Evolutionary conservation across 2,113 vertebrate genomes (phyloP), one percentile per base, ranked within the genome.

Genomic region (Myrmecophaga tridactyla): DNA sequence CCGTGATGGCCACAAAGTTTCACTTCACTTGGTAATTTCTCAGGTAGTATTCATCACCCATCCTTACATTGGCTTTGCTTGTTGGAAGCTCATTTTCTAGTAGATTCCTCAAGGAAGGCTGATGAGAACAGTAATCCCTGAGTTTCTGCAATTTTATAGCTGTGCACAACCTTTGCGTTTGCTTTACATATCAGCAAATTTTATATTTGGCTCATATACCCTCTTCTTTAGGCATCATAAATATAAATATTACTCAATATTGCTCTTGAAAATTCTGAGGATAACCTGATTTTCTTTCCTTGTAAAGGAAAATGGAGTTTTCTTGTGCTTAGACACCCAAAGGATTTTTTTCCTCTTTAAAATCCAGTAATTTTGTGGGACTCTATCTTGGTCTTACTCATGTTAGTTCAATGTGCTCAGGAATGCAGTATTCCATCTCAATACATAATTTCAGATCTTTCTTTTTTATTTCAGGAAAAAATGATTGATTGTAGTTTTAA

Each of bases 351-450:
- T 18, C 43, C 36, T n/a, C 39, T 53, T 56, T n/a, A 3, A 43
- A 51, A 20, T 23, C 4, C 25, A 48, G 3, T n/a, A 29, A n/a
- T 23, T 12, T n/a, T 27, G 7, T 27, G 29, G 46, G 21, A 17
- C 46, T n/a, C 2, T 3, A 31, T 4, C 46, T 77, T 65, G 25
- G 23, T 4, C 18, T 63, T 73, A 27, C 39, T 12, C 48, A 7
- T 25, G 11, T 2, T 3, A 51, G 17, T 15, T 9, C 53, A 23
- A 9, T 1, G 1, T 4, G 27, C 1, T 51, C 48, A 3, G 43
- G 9, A 14, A 48, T 2, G 3, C 18, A 8, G 48, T 1, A 0
- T 3, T 60, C 39, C 11, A 0, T 41, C 10, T 73, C 29, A 67
- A 6, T 1, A 1, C 0, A 7, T 29, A 5, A 1, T n/a, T 17